These are phyloP conservation scores for Armadillidium nasatum DNA, from an alignment of 1,140 invertebrate genomes.

Conservation along the genomic window DNA sequence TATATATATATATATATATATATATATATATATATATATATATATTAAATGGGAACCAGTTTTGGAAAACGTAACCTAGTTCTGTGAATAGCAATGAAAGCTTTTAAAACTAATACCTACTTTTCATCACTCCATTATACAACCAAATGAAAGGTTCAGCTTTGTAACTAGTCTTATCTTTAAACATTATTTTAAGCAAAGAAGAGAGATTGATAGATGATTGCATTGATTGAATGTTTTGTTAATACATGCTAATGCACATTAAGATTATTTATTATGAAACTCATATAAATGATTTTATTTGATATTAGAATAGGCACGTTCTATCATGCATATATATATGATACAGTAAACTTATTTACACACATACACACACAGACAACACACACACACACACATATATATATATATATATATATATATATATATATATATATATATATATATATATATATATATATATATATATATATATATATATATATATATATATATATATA, in stretches of 20 bases:
- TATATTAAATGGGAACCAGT: neutral
- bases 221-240: too few relatives aligned
- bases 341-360: neutral
- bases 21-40: slow-evolving; percentile 11
- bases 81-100: too few relatives aligned
- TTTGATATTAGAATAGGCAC: too few relatives aligned
- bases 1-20: slow-evolving; percentile 13
- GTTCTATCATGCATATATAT: neutral
- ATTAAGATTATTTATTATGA: too few relatives aligned
- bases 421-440: slow-evolving; percentile 1
- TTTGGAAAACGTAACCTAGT: neutral
- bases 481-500: neutral
- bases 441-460: slow-evolving; percentile 4
- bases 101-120: too few relatives aligned
- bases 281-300: too few relatives aligned
- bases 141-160: too few relatives aligned
- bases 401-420: neutral
- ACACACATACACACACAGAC: neutral
- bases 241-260: too few relatives aligned
- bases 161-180: too few relatives aligned
- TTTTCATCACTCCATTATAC: too few relatives aligned
- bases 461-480: neutral
- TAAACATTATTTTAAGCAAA: too few relatives aligned
- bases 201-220: too few relatives aligned
- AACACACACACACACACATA: neutral